Evolutionary conservation across 2,888 invertebrate genomes (phyloP), one percentile per base, ranked within the genome.

Genomic region (Nymphalis c-album): DNA sequence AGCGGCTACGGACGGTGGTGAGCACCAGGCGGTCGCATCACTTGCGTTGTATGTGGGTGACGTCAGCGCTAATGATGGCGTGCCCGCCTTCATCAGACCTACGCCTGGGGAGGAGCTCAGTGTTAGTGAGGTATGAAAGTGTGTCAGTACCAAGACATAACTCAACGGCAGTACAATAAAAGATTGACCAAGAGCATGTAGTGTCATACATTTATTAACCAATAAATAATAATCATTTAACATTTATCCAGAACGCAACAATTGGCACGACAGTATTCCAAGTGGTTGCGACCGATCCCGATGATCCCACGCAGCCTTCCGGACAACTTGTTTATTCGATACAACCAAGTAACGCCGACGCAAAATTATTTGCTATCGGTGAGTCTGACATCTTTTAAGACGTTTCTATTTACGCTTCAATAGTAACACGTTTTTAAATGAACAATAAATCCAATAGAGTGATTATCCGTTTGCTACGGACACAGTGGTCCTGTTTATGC

Each of bases 41-140:
- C 84, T 96, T 0, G 92, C 93, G 0, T 80, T 97, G 4, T 95
- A 95, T 74, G 95, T 97, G 50, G 96, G 96, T 0, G 96, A 97
- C 76, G 96, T 96, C 0, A 96, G 96, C 61, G 94, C 95, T 68
- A 96, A 96, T 77, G 96, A 96, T 80, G 96, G 96, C 0, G 95
- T 96, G 1, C 96, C 96, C 0, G 91, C 94, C 31, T 96, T 96
- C 77, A 93, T 96, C 18, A 91, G 95, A 64, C 96, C 96, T 0
- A 93, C 94, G 8, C 85, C 93, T 5, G 95, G 95, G 51, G 96
- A 96, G 82, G 86, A 93, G n/a, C 94, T 96, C 0, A 93, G 93
- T 75, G 90, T 96, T 7, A 94, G 94, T 20, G 96, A 96, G 93
- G 95, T 95, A 71, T 73, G 74, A 57, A 53, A 53, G 8, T n/a